A percentile compares a stretch with the other conserved stretches of the same genome.
Evolutionary conservation across 1,140 invertebrate genomes (phyloP).

Genomic region (Prorops nasuta): DNA sequence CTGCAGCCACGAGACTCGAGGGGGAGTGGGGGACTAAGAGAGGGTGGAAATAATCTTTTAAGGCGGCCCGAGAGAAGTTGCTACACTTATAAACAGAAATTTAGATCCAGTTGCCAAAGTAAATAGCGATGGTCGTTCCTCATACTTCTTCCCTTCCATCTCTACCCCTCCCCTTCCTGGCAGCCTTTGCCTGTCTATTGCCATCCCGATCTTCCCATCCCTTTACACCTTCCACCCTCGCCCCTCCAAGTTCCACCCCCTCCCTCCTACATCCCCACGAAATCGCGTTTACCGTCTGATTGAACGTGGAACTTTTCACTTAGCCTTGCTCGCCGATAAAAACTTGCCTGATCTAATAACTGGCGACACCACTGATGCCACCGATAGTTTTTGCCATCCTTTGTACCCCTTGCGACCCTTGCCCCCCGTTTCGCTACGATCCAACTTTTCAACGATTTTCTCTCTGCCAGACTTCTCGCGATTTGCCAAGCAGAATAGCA

Average conservation of each 20-base stretch:
- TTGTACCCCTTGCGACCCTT: background rate
- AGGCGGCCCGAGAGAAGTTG: conserved; percentile 38
- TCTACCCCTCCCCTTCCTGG: background rate
- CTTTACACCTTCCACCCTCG: background rate
- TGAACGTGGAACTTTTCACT: conserved; percentile 46
- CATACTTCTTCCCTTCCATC: background rate
- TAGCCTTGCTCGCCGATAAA: conserved; percentile 41
- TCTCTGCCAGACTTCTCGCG: background rate
- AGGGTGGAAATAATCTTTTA: conserved; percentile 42
- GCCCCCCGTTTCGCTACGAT: background rate
- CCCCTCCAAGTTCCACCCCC: background rate
- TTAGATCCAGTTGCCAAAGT: conserved; percentile 48
- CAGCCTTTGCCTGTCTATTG: background rate
- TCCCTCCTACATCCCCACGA: background rate
- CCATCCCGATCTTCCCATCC: background rate
- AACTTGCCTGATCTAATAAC: conserved; percentile 47
- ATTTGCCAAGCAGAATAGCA: background rate
- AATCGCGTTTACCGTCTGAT: too few species aligned
- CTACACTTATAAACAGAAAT: conserved; percentile 49
- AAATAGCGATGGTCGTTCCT: conserved; percentile 26
- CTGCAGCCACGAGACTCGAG: background rate
- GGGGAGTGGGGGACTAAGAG: background rate
- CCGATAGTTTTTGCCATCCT: background rate
- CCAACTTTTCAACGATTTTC: conserved; percentile 24
- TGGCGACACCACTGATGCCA: conserved; percentile 27